Evolutionary conservation across 2,797 vertebrate genomes (phyloP).

Genomic region (Pagetopsis macropterus): DNA sequence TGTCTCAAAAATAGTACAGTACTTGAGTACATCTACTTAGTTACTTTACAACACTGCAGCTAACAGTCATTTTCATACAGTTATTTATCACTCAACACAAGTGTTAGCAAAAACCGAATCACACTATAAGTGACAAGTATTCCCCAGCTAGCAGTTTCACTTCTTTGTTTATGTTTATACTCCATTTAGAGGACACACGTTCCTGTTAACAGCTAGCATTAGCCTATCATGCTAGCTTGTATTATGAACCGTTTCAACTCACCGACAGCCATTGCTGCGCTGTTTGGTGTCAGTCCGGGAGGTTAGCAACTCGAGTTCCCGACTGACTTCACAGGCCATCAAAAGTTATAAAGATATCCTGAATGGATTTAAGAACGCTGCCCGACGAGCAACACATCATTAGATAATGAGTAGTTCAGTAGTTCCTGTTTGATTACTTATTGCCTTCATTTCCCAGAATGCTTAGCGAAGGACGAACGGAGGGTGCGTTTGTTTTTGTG

Average conservation of each 20-base stretch:
- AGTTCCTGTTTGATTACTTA: not conserved
- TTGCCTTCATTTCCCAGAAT: conserved; percentile 54
- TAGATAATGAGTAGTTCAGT: rapidly evolving
- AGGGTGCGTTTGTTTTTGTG: not conserved
- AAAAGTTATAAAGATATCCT: rapidly evolving
- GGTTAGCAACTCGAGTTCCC: rapidly evolving
- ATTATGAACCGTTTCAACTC: conserved; percentile 34
- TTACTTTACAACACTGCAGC: too few relatives aligned
- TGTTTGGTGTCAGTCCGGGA: conserved; percentile 24
- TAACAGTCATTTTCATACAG: too few relatives aligned
- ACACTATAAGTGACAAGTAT: not conserved
- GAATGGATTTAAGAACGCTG: rapidly evolving
- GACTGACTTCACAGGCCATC: conserved; percentile 27
- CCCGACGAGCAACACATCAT: not conserved
- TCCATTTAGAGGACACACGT: too few relatives aligned
- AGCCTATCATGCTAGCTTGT: conserved; percentile 19
- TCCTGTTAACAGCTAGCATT: conserved; percentile 14
- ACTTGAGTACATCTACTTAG: too few relatives aligned
- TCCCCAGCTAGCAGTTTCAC: too few relatives aligned
- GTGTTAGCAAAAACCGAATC: too few relatives aligned
- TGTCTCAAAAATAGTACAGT: too few relatives aligned
- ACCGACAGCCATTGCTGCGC: conserved; percentile 72
- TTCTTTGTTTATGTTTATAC: not conserved
- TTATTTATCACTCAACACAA: not conserved
- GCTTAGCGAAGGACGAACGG: not conserved